Base-by-base conservation (phyloP, 2,797 vertebrate species). In the Propithecus perrieri region DNA sequence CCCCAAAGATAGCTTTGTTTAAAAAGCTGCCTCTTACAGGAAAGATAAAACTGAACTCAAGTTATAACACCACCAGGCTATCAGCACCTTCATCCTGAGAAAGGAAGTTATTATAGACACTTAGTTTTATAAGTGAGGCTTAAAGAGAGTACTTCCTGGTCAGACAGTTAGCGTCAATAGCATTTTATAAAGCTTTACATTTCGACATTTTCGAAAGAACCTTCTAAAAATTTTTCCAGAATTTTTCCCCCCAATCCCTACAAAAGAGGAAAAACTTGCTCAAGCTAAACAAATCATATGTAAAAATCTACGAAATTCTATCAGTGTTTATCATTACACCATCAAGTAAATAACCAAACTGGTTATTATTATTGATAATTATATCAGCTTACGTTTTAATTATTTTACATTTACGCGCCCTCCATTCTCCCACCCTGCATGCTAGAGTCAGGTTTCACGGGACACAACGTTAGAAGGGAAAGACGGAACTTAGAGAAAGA, bases 121-220 rank as follows among this genome's bases (percentile, higher is more conserved):
- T 91, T 67, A 72, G 93, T 93, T 93, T 95, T 95, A 53, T 86
- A 91, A 97, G 89, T 91, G 83, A 96, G 94, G 59, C 89, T 98
- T 75, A 65, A 86, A 95, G 61, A 89, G 71, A 95, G 84, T 87
- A 98, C 97, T 98, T 98, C 97, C 98, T 98, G 97, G 96, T 98
- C 95, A 92, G 95, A 95, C 88, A 43, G 41, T 76, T 81, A 96
- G 81, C 80, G 10, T 85, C 86, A 95, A 93, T 63, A 88, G 67
- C 41, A 88, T 95, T 94, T 96, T 76, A 97, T 48, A 87, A 30
- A 91, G 95, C 84, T 95, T 94, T 89, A 69, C 50, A 84, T 92
- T 95, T 86, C 7, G 18, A 95, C 80, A 92, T 95, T 94, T 74
- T 81, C 67, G 63, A 94, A 96, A 91, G 72, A 92, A 92, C 12